These are phyloP conservation scores for Leptinotarsa tumamoca DNA, from an alignment of 2,888 invertebrate species.

Conservation along the genomic window DNA sequence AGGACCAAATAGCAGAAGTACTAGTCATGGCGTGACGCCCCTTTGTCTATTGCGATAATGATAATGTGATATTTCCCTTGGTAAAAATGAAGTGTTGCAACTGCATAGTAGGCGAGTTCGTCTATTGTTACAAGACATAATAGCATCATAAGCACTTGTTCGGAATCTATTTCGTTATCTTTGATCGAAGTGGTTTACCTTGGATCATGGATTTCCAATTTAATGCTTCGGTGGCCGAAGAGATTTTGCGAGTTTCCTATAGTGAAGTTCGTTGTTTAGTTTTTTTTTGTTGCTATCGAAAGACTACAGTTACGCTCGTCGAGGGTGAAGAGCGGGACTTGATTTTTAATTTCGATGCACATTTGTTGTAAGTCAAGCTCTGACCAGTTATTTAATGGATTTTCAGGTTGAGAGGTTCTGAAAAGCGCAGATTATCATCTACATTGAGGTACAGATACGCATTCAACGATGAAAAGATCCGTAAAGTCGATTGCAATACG, in stretches of 20 bases:
- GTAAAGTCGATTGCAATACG: background rate
- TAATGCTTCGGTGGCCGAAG: slow-evolving; percentile 26
- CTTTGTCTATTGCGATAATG: slow-evolving; percentile 34
- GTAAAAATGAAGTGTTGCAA: slow-evolving; percentile 41
- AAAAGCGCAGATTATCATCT: slow-evolving; percentile 3
- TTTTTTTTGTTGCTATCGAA: slow-evolving; percentile 1
- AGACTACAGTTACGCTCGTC: slow-evolving; percentile 15
- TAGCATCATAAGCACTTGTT: slow-evolving; percentile 43
- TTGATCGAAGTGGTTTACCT: slow-evolving; percentile 48
- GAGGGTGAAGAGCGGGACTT: slow-evolving; percentile 9
- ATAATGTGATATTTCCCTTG: slow-evolving; percentile 39
- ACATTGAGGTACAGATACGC: background rate
- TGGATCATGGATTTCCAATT: slow-evolving; percentile 33
- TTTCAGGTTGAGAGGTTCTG: slow-evolving; percentile 12
- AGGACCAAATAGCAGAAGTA: background rate
- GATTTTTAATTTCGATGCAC: slow-evolving; percentile 4
- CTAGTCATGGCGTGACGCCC: slow-evolving; percentile 3
- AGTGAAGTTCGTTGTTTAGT: background rate
- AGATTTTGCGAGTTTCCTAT: slow-evolving; percentile 17
- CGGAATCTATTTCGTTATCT: slow-evolving; percentile 45
- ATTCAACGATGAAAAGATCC: background rate
- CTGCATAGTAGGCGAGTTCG: slow-evolving; percentile 39
- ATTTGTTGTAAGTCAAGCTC: slow-evolving; percentile 2
- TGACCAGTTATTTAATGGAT: slow-evolving; percentile 7
- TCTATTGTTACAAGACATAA: slow-evolving; percentile 45